Base-by-base conservation (phyloP, 2,113 vertebrate genomes). In the Muntiacus reevesi region DNA sequence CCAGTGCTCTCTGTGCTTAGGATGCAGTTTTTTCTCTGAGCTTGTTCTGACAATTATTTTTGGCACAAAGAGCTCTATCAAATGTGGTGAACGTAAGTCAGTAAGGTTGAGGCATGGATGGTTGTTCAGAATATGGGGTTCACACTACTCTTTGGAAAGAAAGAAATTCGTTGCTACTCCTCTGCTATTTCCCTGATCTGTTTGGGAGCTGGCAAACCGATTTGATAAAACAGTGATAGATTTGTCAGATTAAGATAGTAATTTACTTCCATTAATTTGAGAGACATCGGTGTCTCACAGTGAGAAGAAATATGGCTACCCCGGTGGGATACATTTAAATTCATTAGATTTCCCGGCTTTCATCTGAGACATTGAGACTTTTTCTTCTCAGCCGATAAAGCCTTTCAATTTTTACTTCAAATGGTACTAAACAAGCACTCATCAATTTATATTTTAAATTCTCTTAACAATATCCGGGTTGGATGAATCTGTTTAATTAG, bases 401-500 rank as follows among this genome's bases (percentile, higher is more conserved):
- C 97, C 98, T 98, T 98, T 98, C 97, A 98, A 98, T 98, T 98
- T 98, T 98, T 98, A 97, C 96, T 97, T 97, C 93, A 98, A 98
- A 98, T 98, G 98, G 98, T 94, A 97, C 96, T 98, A 98, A 99
- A 97, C 97, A 98, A 97, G 93, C 74, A 95, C 81, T 95, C 98
- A 97, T 98, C 97, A 96, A 97, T 98, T 98, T 98, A 98, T 98
- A 98, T 97, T 98, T 98, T 98, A 97, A 98, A 97, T 98, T 98
- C 96, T 88, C 96, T 86, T 87, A 98, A 97, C 97, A 98, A 98
- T 87, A 90, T 91, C 97, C 97, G 98, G 98, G 97, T 96, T 96
- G 93, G 98, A 97, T 98, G 97, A 98, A 98, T 99, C 98, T 97
- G 96, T 96, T 98, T 98, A 98, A 98, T 98, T 98, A 98, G 93